Evolutionary conservation across 2,797 vertebrate species (phyloP).

Genomic region (Pogoniulus pusillus): DNA sequence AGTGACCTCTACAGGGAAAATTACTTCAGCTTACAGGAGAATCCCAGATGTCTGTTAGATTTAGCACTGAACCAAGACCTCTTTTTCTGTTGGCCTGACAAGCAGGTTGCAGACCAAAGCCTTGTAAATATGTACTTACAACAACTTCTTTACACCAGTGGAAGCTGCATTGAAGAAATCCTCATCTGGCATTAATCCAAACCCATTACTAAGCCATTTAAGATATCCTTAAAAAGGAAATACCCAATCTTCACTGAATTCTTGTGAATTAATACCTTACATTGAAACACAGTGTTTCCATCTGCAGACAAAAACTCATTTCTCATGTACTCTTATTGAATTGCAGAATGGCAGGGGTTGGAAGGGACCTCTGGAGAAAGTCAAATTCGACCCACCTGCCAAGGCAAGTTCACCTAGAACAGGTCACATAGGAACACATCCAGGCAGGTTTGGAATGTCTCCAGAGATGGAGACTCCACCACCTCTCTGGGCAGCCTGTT

Average conservation of each 20-base stretch:
- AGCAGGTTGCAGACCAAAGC: not conserved
- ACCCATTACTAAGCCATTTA: not conserved
- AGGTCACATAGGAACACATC: too few relatives aligned
- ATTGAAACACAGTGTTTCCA: not conserved
- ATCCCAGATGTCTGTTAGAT: not conserved
- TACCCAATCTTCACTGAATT: not conserved
- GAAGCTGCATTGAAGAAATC: not conserved
- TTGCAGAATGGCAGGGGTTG: not conserved
- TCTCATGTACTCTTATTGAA: not conserved
- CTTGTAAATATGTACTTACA: fast-evolving
- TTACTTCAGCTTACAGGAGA: not conserved
- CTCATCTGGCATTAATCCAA: not conserved
- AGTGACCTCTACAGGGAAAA: not conserved
- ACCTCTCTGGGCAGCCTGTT: too few relatives aligned
- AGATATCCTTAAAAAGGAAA: not conserved
- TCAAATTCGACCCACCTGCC: too few relatives aligned
- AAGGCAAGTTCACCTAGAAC: too few relatives aligned
- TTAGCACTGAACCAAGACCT: not conserved
- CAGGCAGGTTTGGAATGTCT: too few relatives aligned
- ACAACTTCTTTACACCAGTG: not conserved
- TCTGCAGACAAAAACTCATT: not conserved
- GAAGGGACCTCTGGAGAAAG: too few relatives aligned
- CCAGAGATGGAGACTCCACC: too few relatives aligned
- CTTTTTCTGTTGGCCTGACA: not conserved
- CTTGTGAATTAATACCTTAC: not conserved